These are phyloP conservation scores for Malurus alboscapulatus DNA, from an alignment of 2,113 vertebrate genomes.

Conservation along the genomic window DNA sequence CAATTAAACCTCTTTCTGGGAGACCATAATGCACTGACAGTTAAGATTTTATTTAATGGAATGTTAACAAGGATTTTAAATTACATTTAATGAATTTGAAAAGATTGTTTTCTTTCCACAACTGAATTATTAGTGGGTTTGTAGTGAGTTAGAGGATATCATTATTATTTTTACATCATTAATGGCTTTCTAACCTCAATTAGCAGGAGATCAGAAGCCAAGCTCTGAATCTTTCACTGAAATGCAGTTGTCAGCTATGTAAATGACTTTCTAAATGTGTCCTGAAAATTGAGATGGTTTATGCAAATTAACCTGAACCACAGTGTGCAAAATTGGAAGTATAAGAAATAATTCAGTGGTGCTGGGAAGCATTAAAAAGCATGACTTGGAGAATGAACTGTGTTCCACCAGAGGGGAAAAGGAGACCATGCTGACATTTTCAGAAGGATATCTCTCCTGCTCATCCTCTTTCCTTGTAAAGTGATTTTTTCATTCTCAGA, in stretches of 20 bases:
- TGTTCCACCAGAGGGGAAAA: not conserved
- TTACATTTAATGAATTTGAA: not conserved
- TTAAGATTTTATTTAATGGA: constrained; percentile 1
- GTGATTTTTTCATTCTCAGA: not conserved
- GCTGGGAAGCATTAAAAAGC: not conserved
- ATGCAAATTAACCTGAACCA: constrained; percentile 24
- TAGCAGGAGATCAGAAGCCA: constrained; percentile 37
- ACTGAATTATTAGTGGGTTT: constrained; percentile 11
- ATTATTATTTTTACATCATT: constrained; percentile 14
- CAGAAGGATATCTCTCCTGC: not conserved
- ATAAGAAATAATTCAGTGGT: not conserved
- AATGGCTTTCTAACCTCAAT: constrained; percentile 50
- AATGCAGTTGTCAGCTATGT: constrained; percentile 20
- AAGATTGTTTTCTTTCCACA: constrained; percentile 13
- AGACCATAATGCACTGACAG: not conserved
- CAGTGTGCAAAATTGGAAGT: not conserved
- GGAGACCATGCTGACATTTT: not conserved
- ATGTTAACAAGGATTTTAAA: not conserved
- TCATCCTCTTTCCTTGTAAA: not conserved
- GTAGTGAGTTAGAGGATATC: not conserved
- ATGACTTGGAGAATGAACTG: not conserved
- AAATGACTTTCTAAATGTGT: constrained; percentile 19
- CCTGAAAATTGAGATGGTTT: constrained; percentile 27
- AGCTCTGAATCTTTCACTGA: not conserved
- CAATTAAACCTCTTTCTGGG: not conserved